Percentiles rank a stretch among this genome's conserved stretches.
Conservation (phyloP, 2,113 vertebrate genomes). For the Agelaius phoeniceus region DNA sequence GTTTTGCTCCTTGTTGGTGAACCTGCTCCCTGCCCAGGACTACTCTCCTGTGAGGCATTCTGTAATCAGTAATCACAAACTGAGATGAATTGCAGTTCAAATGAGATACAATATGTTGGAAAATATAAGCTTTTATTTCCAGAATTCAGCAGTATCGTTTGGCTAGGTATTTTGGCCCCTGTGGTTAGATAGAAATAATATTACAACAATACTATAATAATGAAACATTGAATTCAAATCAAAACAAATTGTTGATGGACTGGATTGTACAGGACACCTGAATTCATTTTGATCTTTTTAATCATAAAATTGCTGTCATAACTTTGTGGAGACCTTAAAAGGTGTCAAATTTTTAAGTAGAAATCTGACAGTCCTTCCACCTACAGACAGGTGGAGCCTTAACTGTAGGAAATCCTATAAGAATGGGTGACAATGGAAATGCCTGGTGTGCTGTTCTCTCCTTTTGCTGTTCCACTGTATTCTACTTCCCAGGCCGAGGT, state of each 20-base stretch:
- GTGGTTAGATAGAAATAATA: not conserved
- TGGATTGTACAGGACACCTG: not conserved
- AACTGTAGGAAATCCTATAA: not conserved
- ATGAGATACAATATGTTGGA: not conserved
- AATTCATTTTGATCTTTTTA: not conserved
- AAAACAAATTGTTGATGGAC: not conserved
- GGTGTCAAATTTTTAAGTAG: not conserved
- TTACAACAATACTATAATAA: not conserved
- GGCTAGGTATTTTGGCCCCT: not conserved
- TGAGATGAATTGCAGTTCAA: not conserved
- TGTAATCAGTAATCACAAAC: not conserved
- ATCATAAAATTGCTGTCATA: not conserved
- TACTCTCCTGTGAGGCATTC: not conserved
- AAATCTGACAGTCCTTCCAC: not conserved
- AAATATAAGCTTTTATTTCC: not conserved
- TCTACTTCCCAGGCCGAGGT: accelerated
- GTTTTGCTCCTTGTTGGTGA: not conserved
- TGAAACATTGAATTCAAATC: not conserved
- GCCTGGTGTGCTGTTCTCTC: not conserved
- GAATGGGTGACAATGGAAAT: not conserved
- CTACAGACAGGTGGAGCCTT: not conserved
- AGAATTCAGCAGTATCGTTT: not conserved
- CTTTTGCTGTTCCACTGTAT: not conserved
- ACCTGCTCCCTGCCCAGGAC: not conserved
- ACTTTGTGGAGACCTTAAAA: not conserved